Conservation (phyloP, 1,140 invertebrate genomes). For the Drosophila subpulchrella region DNA sequence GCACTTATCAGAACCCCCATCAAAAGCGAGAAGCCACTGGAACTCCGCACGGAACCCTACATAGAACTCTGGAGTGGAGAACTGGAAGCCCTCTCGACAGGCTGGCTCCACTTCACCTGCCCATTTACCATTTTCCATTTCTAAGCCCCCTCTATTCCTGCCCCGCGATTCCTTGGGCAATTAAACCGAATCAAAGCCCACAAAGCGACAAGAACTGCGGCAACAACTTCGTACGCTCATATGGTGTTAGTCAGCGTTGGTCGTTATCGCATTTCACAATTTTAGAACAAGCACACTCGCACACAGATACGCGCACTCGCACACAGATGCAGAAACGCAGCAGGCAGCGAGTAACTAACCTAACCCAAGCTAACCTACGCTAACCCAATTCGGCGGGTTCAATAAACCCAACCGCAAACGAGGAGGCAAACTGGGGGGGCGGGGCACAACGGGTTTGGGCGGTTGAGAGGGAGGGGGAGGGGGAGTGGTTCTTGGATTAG, state of each 20-base stretch:
- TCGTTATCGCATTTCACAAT: slow-evolving; percentile 68
- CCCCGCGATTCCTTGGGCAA: slow-evolving; percentile 34
- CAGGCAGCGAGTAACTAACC: slow-evolving; percentile 57
- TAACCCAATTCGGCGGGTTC: slow-evolving; percentile 72
- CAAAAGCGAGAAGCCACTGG: slow-evolving; percentile 19
- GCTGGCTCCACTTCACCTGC: slow-evolving; percentile 41
- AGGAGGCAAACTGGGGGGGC: background rate
- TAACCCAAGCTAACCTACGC: slow-evolving; percentile 65
- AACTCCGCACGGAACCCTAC: slow-evolving; percentile 15
- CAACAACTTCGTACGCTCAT: slow-evolving; percentile 7
- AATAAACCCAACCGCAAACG: slow-evolving; percentile 55
- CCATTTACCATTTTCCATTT: background rate
- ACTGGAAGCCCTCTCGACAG: slow-evolving; percentile 10
- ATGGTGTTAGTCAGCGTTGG: slow-evolving; percentile 16
- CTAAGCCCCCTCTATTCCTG: too few relatives aligned
- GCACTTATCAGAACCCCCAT: slow-evolving; percentile 35
- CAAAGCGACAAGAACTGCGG: slow-evolving; percentile 13
- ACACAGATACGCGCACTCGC: slow-evolving; percentile 15
- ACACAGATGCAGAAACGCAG: slow-evolving; percentile 15
- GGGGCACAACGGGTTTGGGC: background rate
- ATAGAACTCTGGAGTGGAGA: background rate
- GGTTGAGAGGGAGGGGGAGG: background rate
- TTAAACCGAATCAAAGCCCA: slow-evolving; percentile 63
- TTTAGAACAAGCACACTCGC: slow-evolving; percentile 51
- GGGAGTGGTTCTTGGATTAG: background rate